Evolutionary conservation across 1,140 invertebrate species (phyloP).

Genomic region (Homalodisca vitripennis): DNA sequence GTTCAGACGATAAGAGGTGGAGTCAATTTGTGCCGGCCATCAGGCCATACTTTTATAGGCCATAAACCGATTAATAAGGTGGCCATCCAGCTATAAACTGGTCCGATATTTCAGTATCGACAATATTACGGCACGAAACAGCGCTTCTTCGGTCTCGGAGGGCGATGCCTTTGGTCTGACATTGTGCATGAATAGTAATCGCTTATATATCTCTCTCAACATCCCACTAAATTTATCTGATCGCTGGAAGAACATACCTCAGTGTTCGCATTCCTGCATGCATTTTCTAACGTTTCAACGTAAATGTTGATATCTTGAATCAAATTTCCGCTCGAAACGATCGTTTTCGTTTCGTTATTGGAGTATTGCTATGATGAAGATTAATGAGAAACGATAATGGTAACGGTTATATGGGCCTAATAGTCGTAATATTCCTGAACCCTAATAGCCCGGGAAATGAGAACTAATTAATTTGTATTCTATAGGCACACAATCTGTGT

Average conservation of each 20-base stretch:
- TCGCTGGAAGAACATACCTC: not conserved
- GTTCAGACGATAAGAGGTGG: not conserved
- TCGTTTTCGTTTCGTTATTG: no score
- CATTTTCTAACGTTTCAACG: not conserved
- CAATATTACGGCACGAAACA: not conserved
- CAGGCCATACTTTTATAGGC: constrained; percentile 6
- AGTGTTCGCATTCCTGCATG: constrained; percentile 4
- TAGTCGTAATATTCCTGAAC: no score
- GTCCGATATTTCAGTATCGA: not conserved
- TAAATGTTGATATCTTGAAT: no score
- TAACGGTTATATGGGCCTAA: no score
- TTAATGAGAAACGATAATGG: no score
- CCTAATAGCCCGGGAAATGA: no score
- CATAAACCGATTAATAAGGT: not conserved
- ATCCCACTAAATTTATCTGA: not conserved
- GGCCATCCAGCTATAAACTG: not conserved
- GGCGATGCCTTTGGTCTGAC: constrained; percentile 1
- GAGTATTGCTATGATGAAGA: no score
- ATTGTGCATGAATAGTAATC: constrained; percentile 14
- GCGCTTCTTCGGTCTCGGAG: not conserved
- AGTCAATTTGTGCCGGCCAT: not conserved
- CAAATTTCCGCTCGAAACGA: no score
- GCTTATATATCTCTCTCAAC: not conserved
- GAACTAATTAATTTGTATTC: no score
- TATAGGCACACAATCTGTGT: no score